Conservation (phyloP, 1,140 invertebrate genomes). For the Drosophila serrata region DNA sequence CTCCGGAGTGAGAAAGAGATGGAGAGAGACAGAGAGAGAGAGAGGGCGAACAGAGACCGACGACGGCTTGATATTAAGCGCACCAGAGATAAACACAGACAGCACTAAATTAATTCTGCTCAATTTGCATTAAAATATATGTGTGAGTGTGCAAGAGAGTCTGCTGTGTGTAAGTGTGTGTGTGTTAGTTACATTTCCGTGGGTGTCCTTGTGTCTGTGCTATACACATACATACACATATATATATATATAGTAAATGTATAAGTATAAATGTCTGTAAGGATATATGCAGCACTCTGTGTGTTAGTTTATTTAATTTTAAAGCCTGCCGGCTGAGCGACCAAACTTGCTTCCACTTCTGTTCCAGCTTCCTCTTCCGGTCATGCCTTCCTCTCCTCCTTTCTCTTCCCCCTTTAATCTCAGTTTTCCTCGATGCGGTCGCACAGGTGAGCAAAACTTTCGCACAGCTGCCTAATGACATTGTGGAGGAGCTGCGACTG, state of each 20-base stretch:
- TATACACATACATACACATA: background rate
- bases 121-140: slow-evolving; percentile 83
- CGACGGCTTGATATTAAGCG: slow-evolving; percentile 79
- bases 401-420: background rate
- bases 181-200: slow-evolving; percentile 73
- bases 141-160: slow-evolving; percentile 22
- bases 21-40: background rate
- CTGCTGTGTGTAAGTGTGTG: slow-evolving; percentile 20
- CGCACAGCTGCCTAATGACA: slow-evolving; percentile 58
- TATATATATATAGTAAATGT: no score
- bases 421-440: slow-evolving; percentile 13
- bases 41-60: slow-evolving; percentile 42
- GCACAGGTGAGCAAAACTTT: slow-evolving; percentile 59
- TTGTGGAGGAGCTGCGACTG: slow-evolving; percentile 45
- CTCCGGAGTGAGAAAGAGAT: background rate
- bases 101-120: slow-evolving; percentile 84
- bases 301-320: slow-evolving; percentile 75
- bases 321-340: slow-evolving; percentile 51
- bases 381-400: background rate
- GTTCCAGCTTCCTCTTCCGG: slow-evolving; percentile 19
- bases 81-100: slow-evolving; percentile 77
- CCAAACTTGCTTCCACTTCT: slow-evolving; percentile 39
- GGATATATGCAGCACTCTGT: slow-evolving; percentile 5
- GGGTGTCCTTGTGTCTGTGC: slow-evolving; percentile 22
- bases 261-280: background rate